A percentile compares a stretch with the other conserved stretches of the same genome.
phyloP scores from a whole-genome alignment of 1,140 invertebrate genomes.

The Drosophila setifemur region DNA sequence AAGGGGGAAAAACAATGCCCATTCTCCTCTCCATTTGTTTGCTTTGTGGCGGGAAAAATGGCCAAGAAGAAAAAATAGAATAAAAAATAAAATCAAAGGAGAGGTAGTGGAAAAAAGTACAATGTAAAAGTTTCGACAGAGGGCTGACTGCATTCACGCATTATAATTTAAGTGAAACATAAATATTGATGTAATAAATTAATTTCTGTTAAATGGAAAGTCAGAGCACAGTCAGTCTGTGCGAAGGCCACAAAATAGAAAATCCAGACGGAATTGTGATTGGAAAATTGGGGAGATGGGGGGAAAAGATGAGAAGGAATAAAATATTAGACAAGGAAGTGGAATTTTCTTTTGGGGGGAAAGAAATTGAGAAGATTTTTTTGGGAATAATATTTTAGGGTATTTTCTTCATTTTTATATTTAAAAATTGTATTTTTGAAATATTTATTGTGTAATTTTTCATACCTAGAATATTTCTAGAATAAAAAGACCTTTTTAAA shows the following conservation, averaged over 20 bases:
- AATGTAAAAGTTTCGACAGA: slow-evolving; percentile 61
- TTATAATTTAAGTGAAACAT: slow-evolving; percentile 81
- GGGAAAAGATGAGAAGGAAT: neutral
- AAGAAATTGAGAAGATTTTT: too few species aligned
- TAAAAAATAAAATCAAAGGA: slow-evolving; percentile 2
- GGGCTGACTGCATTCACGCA: slow-evolving; percentile 76
- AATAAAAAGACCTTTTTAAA: too few species aligned
- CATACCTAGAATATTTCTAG: too few species aligned
- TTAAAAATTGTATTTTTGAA: too few species aligned
- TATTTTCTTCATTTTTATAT: too few species aligned
- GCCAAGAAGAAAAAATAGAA: neutral
- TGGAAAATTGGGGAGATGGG: neutral
- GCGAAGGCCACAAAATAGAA: neutral
- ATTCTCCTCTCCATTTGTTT: slow-evolving; percentile 36
- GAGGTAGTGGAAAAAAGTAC: slow-evolving; percentile 15
- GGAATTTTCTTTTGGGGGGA: too few species aligned
- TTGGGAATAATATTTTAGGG: too few species aligned
- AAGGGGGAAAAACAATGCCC: too few species aligned
- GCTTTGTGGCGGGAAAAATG: slow-evolving; percentile 43
- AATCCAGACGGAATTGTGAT: neutral
- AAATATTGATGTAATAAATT: slow-evolving; percentile 81
- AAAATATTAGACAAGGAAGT: too few species aligned
- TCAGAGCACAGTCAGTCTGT: neutral
- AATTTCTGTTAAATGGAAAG: slow-evolving; percentile 73
- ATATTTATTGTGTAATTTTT: too few species aligned